Base-by-base conservation (phyloP, 2,113 vertebrate species). In the Orycteropus afer region DNA sequence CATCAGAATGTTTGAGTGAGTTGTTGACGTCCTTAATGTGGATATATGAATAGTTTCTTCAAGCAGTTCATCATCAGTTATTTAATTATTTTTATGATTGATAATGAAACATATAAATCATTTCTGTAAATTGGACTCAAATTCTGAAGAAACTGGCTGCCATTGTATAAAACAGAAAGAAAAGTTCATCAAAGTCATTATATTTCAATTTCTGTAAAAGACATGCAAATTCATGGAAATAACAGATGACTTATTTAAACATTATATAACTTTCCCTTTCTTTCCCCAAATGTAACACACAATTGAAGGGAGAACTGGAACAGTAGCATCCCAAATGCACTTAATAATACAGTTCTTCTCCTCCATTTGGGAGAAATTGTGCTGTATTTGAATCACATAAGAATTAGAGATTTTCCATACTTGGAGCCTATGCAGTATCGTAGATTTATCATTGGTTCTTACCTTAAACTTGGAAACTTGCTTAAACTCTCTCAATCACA, bases 171-270 rank as follows among this genome's bases (percentile, higher is more conserved):
- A 7, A 73, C 11, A 18, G 7, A 94, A 89, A 12, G 42, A 76
- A n/a, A 80, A 71, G 32, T 74, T 78, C 23, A 65, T 69, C 17
- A 53, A 37, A 40, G 84, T 65, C 53, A 18, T 53, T 76, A 1
- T n/a, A 84, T 47, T 84, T 78, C 87, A 59, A 49, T 86, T 88
- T 78, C 17, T 92, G 18, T 53, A 89, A 61, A 67, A 88, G 7
- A 61, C 2, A 53, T 7, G 3, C 0, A 84, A 93, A 77, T 53
- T 51, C 8, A 22, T 55, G 13, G 6, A 90, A 81, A 14, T 73
- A 85, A 83, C 9, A 63, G 7, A 88, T 45, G 49, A 86, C 9
- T 40, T 37, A 34, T 51, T 53, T 83, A 80, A 51, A 63, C 4
- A 53, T 51, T 45, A 32, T 80, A 2, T 76, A 4, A 63, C 37